Conservation (phyloP, 2,113 vertebrate genomes). For the Lanius collurio region DNA sequence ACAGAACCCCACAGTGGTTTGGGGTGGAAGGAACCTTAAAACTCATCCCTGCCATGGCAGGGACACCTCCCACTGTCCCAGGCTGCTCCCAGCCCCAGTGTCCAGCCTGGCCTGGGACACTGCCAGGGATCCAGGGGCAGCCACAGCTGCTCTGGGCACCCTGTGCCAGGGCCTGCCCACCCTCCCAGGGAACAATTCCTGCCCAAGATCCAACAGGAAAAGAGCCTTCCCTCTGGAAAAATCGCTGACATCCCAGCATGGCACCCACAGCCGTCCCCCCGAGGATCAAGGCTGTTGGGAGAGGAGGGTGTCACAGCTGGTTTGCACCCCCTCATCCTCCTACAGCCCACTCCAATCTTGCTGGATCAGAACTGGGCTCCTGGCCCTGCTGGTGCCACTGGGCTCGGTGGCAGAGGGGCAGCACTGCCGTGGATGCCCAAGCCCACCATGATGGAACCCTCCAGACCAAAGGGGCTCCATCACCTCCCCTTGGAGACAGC, state of each 20-base stretch:
- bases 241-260: rapidly evolving
- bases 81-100: rapidly evolving
- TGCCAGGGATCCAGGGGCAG: neutral
- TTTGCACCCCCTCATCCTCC: neutral
- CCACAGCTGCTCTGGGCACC: neutral
- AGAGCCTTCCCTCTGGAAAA: neutral
- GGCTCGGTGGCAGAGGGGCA: neutral
- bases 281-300: neutral
- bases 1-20: neutral
- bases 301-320: neutral
- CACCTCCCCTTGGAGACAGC: neutral
- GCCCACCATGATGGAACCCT: neutral
- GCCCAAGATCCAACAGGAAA: neutral
- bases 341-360: neutral
- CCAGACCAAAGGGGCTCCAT: neutral
- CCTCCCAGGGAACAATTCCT: neutral
- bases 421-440: neutral
- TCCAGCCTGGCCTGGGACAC: neutral
- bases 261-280: neutral
- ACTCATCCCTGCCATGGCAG: neutral
- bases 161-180: neutral
- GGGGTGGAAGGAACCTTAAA: neutral
- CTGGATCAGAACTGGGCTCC: neutral
- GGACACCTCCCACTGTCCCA: neutral
- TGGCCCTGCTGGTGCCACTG: neutral